Evolutionary conservation across 2,113 vertebrate genomes (phyloP), one percentile per base, ranked within the genome.

Genomic region (Phaethon lepturus): DNA sequence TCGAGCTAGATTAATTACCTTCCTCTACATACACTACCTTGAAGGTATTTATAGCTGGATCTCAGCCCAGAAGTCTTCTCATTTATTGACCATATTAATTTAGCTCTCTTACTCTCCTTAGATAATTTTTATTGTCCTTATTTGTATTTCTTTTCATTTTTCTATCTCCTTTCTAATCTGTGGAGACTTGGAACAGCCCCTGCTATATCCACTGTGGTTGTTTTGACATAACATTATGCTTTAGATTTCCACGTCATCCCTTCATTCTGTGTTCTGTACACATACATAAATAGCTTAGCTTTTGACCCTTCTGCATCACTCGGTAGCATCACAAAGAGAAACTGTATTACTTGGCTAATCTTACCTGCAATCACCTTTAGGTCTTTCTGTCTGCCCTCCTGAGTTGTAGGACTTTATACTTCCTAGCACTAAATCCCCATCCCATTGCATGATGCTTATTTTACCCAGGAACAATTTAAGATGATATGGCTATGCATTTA

Each of bases 1-100:
- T 88, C 78, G 69, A 95, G 93, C 44, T 53, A 74, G 81, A 94
- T 91, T 86, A 92, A 90, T 91, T 90, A 53, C 55, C 72, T 91
- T 76, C 79, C 55, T 84, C 64, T 94, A 50, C 71, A 68, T 49
- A 24, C 17, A 85, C 29, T 84, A 93, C 88, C 69, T 94, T 35
- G 63, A 77, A 90, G 90, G 71, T 92, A 86, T 93, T 95, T 96
- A 68, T 89, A 90, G 69, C 56, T 94, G 68, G 82, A 95, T 86
- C 53, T 76, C 71, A 71, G 92, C 92, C 85, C 87, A 87, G 66
- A 69, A 90, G 75, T 77, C 50, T 89, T 93, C 50, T 96, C 47
- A 40, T 92, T 95, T 95, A 44, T 88, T 94, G 89, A 76, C 68
- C 8, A 0, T 90, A 90, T 78, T 96, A 93, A 94, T 96, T 95